Evolutionary conservation across 2,113 vertebrate genomes (phyloP).

Genomic region (Excalfactoria chinensis): DNA sequence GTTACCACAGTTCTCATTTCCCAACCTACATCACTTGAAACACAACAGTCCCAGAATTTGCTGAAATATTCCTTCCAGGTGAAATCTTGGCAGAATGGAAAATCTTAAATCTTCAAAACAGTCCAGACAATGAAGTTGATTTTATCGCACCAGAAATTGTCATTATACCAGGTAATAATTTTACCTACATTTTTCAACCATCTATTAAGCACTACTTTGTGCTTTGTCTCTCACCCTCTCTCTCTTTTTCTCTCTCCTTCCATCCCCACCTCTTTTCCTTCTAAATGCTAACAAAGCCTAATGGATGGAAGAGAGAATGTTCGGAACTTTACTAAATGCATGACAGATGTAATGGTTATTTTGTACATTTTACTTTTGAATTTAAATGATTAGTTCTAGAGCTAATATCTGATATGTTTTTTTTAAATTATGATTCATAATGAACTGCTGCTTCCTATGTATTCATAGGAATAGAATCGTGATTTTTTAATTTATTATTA

Average conservation of each 20-base stretch:
- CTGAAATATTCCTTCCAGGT: background rate
- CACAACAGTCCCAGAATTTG: background rate
- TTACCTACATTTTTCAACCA: background rate
- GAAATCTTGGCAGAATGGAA: background rate
- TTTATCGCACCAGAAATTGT: background rate
- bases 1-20: background rate
- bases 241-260: background rate
- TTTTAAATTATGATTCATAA: background rate
- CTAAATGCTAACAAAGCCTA: constrained; percentile 30
- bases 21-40: rapidly evolving
- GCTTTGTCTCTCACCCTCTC: background rate
- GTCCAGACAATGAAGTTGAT: background rate
- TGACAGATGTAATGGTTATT: constrained; percentile 54
- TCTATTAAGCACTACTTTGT: background rate
- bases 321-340: constrained; percentile 20
- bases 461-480: no score
- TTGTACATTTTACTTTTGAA: constrained; percentile 21
- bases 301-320: constrained; percentile 13
- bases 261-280: background rate
- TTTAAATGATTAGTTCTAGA: constrained; percentile 28
- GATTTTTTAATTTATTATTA: no score
- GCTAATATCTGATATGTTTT: constrained; percentile 15
- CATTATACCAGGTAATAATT: background rate
- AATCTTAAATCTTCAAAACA: background rate
- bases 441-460: constrained; percentile 24